Conservation (phyloP, 2,888 invertebrate genomes). For the Trachelus stipa region DNA sequence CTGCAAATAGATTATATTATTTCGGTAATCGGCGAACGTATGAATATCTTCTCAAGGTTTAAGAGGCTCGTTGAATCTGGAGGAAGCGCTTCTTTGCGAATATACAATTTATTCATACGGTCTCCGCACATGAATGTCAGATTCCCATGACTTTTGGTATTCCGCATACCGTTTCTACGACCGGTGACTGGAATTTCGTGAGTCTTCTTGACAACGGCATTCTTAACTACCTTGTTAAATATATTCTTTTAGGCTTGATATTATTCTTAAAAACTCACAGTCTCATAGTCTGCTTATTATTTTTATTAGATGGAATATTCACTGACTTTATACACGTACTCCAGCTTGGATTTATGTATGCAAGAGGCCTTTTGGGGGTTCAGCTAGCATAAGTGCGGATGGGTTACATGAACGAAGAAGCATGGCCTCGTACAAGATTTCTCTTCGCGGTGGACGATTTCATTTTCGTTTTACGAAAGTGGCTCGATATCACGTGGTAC, state of each 20-base stretch:
- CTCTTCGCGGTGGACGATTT: background rate
- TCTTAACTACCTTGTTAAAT: background rate
- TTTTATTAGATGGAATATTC: background rate
- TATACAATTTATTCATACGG: background rate
- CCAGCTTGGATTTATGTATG: background rate
- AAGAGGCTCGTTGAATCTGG: background rate
- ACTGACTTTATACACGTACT: background rate
- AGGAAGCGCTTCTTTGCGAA: background rate
- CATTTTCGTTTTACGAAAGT: background rate
- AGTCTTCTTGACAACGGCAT: background rate
- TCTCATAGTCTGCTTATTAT: background rate
- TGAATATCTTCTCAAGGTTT: background rate
- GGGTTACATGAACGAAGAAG: background rate
- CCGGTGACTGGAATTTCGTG: background rate
- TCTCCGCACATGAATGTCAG: background rate
- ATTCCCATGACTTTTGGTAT: background rate
- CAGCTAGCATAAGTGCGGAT: background rate
- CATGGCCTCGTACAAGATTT: background rate
- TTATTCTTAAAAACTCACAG: background rate
- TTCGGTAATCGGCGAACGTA: background rate
- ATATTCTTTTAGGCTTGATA: background rate
- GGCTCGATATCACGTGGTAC: background rate
- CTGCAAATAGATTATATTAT: background rate
- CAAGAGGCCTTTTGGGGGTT: background rate
- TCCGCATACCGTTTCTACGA: background rate